phyloP scores from a whole-genome alignment of 2,888 invertebrate species.

The Ophraella communa region DNA sequence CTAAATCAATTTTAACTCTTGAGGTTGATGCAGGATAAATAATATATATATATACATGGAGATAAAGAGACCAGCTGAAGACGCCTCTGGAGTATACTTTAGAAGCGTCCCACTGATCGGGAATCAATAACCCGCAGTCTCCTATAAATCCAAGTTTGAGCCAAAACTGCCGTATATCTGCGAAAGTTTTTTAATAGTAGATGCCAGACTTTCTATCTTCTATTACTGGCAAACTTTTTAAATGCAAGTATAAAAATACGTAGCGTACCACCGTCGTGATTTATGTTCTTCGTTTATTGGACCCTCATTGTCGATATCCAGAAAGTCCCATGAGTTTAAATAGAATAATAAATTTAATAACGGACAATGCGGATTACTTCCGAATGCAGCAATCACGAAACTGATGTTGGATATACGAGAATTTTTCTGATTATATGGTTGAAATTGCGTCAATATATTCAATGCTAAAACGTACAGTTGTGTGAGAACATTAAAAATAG shows the following conservation, averaged over 20 bases:
- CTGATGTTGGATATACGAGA: no score
- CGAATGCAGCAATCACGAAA: not conserved
- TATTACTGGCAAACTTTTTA: conserved; percentile 51
- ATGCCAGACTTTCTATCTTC: conserved; percentile 49
- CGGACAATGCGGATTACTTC: not conserved
- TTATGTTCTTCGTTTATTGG: conserved; percentile 43
- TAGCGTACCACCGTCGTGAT: conserved; percentile 42
- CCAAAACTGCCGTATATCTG: conserved; percentile 51
- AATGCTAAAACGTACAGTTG: no score
- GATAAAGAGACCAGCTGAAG: conserved; percentile 34
- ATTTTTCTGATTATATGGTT: no score
- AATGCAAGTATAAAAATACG: conserved; percentile 47
- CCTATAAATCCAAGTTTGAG: conserved; percentile 51
- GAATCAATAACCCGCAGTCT: conserved; percentile 54
- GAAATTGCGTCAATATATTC: no score
- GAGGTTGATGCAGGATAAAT: no score
- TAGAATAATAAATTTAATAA: not conserved
- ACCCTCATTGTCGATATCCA: conserved; percentile 32
- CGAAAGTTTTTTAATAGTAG: conserved; percentile 56
- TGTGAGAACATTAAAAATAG: no score
- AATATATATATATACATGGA: no score
- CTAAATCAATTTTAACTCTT: no score
- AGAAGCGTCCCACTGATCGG: conserved; percentile 45
- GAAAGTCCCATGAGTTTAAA: not conserved
- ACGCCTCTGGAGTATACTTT: conserved; percentile 36